phyloP scores from a whole-genome alignment of 2,888 invertebrate genomes.

The Campaea margaritaria region DNA sequence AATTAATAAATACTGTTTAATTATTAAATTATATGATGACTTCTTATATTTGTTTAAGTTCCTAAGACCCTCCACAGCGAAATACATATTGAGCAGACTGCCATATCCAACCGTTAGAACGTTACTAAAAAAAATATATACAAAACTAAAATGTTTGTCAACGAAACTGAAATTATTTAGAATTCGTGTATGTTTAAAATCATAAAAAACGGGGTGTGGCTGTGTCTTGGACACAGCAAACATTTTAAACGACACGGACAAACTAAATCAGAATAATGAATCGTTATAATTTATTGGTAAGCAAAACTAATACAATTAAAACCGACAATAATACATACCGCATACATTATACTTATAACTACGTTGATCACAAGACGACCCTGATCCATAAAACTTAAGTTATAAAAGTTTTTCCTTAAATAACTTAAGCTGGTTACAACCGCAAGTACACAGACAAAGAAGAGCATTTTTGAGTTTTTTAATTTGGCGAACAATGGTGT shows the following conservation, averaged over 20 bases:
- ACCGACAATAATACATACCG: not conserved
- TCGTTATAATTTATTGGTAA: not conserved
- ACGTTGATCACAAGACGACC: not conserved
- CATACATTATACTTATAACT: not conserved
- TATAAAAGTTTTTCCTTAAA: not conserved
- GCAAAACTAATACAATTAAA: not conserved
- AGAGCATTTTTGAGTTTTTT: not conserved
- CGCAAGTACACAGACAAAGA: not conserved
- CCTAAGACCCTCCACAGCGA: no score
- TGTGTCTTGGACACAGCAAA: no score
- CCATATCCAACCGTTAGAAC: no score
- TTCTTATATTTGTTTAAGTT: no score
- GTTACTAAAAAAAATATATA: no score
- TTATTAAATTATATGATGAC: not conserved
- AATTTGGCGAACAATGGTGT: not conserved
- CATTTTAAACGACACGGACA: no score
- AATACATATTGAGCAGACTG: no score
- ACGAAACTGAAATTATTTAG: no score
- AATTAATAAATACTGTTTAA: not conserved
- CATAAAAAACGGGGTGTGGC: no score
- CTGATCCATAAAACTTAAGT: slow-evolving; percentile 1
- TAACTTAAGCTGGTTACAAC: not conserved
- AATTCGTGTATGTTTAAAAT: no score
- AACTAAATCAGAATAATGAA: no score
- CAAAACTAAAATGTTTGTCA: no score